A percentile compares a stretch with the other conserved stretches of the same genome.
These are phyloP conservation scores for Zele albiditarsus DNA, from an alignment of 2,888 invertebrate genomes.

Conservation along the genomic window DNA sequence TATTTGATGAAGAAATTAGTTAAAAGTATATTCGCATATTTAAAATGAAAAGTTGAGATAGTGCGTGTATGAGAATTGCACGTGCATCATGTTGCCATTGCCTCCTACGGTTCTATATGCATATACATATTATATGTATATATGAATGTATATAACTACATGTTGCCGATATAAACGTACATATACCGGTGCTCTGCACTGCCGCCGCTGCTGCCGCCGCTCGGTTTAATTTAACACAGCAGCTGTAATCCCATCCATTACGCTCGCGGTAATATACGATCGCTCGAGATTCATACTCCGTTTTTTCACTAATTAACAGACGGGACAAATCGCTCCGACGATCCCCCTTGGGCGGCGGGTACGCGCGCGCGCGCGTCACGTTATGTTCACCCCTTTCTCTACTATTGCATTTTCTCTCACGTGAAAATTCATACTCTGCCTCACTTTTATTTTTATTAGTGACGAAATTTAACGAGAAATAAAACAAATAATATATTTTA, in stretches of 20 bases:
- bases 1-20: not conserved
- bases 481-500: too few species aligned
- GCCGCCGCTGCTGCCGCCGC: slow-evolving; percentile 63
- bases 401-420: slow-evolving; percentile 44
- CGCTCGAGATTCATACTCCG: slow-evolving; percentile 74
- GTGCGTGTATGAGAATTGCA: slow-evolving; percentile 12
- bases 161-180: slow-evolving; percentile 49
- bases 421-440: slow-evolving; percentile 50
- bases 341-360: slow-evolving; percentile 57
- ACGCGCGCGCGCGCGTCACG: slow-evolving; percentile 46
- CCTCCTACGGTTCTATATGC: not conserved
- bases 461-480: not conserved
- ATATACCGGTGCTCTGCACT: slow-evolving; percentile 31
- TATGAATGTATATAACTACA: slow-evolving; percentile 56
- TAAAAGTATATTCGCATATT: not conserved
- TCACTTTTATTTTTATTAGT: slow-evolving; percentile 29
- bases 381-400: slow-evolving; percentile 40
- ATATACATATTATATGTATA: too few species aligned
- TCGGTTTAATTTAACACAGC: slow-evolving; percentile 73
- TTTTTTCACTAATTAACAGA: slow-evolving; percentile 74
- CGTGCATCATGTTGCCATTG: slow-evolving; percentile 29
- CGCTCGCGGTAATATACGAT: slow-evolving; percentile 72
- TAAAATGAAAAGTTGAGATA: not conserved
- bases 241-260: slow-evolving; percentile 74
- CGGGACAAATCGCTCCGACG: slow-evolving; percentile 73